A percentile compares a stretch with the other conserved stretches of the same genome.
These are phyloP conservation scores for Hyphantria cunea DNA, from an alignment of 1,140 invertebrate genomes.

Conservation along the genomic window DNA sequence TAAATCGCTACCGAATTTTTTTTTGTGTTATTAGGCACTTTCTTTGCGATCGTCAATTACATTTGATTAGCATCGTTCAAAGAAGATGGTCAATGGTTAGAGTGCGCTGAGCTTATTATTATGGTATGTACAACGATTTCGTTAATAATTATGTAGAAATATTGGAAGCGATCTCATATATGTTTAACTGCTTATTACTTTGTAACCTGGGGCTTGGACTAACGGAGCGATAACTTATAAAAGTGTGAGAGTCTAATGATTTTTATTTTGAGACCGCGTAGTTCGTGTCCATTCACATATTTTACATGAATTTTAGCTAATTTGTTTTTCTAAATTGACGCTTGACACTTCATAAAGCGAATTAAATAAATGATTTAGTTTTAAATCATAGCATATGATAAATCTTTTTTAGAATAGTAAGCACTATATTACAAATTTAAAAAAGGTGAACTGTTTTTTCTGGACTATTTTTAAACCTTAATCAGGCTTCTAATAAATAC, in stretches of 20 bases:
- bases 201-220: constrained; percentile 51
- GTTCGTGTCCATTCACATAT: constrained; percentile 7
- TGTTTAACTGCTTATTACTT: constrained; percentile 67
- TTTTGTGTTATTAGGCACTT: constrained; percentile 39
- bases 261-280: constrained; percentile 8
- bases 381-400: no score
- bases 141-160: constrained; percentile 66
- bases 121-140: constrained; percentile 59
- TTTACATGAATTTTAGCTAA: background rate
- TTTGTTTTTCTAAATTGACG: constrained; percentile 9
- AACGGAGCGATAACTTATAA: constrained; percentile 55
- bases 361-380: background rate
- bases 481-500: no score
- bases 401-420: no score
- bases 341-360: constrained; percentile 3
- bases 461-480: no score
- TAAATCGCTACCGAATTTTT: constrained; percentile 44
- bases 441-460: no score
- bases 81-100: constrained; percentile 50
- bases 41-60: constrained; percentile 44
- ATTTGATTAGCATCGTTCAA: constrained; percentile 36
- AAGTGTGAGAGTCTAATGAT: constrained; percentile 39
- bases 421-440: no score
- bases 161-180: constrained; percentile 61
- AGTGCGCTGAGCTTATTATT: constrained; percentile 46